A percentile compares a stretch with the other conserved stretches of the same genome.
Evolutionary conservation across 2,113 vertebrate genomes (phyloP).

Genomic region (Tursiops truncatus): DNA sequence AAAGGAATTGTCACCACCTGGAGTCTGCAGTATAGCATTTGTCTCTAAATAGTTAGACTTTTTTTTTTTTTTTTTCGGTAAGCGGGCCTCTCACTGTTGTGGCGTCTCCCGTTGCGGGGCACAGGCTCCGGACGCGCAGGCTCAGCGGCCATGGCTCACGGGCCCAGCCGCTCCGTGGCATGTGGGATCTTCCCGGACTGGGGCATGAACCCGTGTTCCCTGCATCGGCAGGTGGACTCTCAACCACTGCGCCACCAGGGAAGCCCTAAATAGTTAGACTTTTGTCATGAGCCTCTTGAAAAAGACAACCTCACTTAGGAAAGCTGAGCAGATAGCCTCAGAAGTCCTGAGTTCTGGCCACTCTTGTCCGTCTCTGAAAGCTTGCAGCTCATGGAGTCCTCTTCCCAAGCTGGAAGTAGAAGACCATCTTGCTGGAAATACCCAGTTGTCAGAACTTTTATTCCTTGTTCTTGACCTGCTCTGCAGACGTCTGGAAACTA

Average conservation of each 20-base stretch:
- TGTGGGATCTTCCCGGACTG: no score
- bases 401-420: not conserved
- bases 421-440: not conserved
- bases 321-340: not conserved
- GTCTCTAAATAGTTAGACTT: conserved; percentile 5
- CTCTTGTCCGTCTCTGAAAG: not conserved
- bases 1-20: not conserved
- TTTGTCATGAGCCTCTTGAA: not conserved
- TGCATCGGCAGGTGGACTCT: no score
- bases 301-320: not conserved
- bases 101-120: no score
- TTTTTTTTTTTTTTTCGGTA: no score
- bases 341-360: not conserved
- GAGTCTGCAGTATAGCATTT: not conserved
- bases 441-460: not conserved
- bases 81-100: no score
- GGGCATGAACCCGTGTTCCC: no score
- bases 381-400: fast-evolving
- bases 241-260: no score
- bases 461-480: not conserved
- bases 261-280: not conserved
- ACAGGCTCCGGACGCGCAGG: no score
- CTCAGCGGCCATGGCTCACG: no score
- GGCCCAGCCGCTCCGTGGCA: no score
- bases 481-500: not conserved